Percentiles rank a stretch among this genome's conserved stretches.
phyloP scores from a whole-genome alignment of 2,113 vertebrate species.

The Dipodomys merriami region DNA sequence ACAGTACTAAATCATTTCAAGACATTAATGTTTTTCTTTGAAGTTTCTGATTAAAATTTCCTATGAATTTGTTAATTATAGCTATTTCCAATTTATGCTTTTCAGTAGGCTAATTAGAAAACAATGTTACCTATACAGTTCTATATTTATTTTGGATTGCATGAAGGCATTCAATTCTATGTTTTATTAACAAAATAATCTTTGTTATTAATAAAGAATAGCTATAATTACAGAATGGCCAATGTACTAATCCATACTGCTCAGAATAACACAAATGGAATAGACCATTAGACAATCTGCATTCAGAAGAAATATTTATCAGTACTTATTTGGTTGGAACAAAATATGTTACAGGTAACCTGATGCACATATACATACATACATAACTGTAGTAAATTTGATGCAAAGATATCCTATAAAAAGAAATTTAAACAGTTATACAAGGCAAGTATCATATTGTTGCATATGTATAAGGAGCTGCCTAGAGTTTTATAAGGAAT shows the following conservation, averaged over 20 bases:
- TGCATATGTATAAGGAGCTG: background rate
- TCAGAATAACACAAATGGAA: background rate
- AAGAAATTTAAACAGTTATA: background rate
- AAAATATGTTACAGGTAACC: background rate
- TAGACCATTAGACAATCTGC: conserved; percentile 7
- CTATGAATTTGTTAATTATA: background rate
- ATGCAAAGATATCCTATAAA: no score
- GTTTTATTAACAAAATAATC: background rate
- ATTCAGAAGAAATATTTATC: conserved; percentile 22
- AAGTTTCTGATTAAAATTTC: conserved; percentile 14
- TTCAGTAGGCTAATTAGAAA: background rate
- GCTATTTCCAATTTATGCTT: background rate
- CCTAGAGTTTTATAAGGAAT: background rate
- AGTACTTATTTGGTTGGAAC: background rate
- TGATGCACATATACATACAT: background rate
- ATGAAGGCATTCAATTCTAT: background rate
- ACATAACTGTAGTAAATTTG: no score
- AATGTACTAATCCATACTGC: background rate
- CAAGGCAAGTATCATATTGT: background rate
- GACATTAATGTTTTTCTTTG: background rate
- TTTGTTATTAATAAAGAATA: conserved; percentile 11
- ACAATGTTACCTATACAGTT: background rate
- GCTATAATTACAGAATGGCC: background rate
- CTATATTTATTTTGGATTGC: background rate
- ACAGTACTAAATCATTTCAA: conserved; percentile 12